These are phyloP conservation scores for Agrilus mali DNA, from an alignment of 2,888 invertebrate species.

Conservation along the genomic window DNA sequence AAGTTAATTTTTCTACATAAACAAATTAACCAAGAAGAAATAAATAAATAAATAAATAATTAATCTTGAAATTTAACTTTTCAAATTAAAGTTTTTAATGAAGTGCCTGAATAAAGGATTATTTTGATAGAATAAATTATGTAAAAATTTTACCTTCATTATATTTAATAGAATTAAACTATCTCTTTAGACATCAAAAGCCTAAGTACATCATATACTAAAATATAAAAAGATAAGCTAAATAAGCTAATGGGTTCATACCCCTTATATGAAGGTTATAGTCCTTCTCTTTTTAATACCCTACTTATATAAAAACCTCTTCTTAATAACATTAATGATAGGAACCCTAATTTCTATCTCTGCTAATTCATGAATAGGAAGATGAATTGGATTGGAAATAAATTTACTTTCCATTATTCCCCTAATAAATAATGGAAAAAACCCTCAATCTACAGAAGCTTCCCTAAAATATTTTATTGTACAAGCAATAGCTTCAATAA, in stretches of 20 bases:
- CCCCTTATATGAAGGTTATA: too few relatives aligned
- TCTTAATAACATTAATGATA: conserved; percentile 37
- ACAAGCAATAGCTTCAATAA: conserved; percentile 45
- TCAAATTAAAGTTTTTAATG: conserved; percentile 16
- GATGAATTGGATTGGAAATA: conserved; percentile 52
- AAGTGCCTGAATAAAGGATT: conserved; percentile 44
- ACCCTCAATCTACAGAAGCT: conserved; percentile 40
- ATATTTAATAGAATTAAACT: conserved; percentile 50
- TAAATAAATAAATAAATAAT: conserved; percentile 9
- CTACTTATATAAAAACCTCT: conserved; percentile 39
- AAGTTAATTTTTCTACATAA: neutral
- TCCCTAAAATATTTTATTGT: conserved; percentile 47
- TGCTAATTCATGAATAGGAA: conserved; percentile 33
- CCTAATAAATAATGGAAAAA: conserved; percentile 38
- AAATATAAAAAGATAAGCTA: conserved; percentile 48
- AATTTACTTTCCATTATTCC: conserved; percentile 49
- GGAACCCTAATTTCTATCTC: conserved; percentile 39
- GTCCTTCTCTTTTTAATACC: conserved; percentile 41
- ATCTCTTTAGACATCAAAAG: conserved; percentile 47
- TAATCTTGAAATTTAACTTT: conserved; percentile 6
- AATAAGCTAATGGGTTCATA: conserved; percentile 38
- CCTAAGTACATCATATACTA: conserved; percentile 49
- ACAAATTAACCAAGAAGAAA: too few relatives aligned
- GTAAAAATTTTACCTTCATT: conserved; percentile 32
- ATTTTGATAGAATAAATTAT: conserved; percentile 50